Base-by-base conservation (phyloP, 2,797 vertebrate genomes). In the Helicolenus hilgendorfi region DNA sequence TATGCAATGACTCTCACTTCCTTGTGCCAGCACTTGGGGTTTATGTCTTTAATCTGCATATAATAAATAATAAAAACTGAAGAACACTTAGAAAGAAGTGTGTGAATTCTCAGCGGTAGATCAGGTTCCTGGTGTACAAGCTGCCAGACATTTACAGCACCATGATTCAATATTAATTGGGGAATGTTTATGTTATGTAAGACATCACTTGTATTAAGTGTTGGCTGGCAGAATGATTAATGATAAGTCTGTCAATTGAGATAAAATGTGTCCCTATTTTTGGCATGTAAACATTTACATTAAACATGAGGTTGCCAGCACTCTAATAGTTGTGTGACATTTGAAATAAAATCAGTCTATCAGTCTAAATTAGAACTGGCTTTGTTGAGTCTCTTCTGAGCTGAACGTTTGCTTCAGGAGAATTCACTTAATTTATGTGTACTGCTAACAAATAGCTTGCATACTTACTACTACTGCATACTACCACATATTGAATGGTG, bases 1-100 rank as follows among this genome's bases (percentile, higher is more conserved):
- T 58, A 77, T 78, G 64, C 56, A 85, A 59, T 63, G 75, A 75
- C 63, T 85, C 75, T 45, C 33, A 41, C 56, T 85, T 87, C 84
- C 13, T 56, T 71, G 45, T 84, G 31, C 72, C 24, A 41, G 70
- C 56, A 64, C 53, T 76, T 63, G 13, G 72, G 53, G 55, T 84
- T 86, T 87, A 64, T 82, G 56, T 65, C 35, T 85, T 77, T 88
- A 55, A 82, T 84, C 38, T 83, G 72, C 49, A 53, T 15, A 35
- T 77, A 83, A 83, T 83, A 68, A 86, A 80, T 71, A 72, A 79
- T 67, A n/a, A 82, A 86, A 33, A 53, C 62, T 56, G 29, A 63
- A 4, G 5, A 29, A 20, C 7, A 36, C 59, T 62, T 80, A 33
- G 4, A 68, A 24, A 27, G 56, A 76, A 58, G 3, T 11, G 36